Evolutionary conservation across 2,113 vertebrate genomes (phyloP), one percentile per base, ranked within the genome.

Genomic region (Scomber colias): DNA sequence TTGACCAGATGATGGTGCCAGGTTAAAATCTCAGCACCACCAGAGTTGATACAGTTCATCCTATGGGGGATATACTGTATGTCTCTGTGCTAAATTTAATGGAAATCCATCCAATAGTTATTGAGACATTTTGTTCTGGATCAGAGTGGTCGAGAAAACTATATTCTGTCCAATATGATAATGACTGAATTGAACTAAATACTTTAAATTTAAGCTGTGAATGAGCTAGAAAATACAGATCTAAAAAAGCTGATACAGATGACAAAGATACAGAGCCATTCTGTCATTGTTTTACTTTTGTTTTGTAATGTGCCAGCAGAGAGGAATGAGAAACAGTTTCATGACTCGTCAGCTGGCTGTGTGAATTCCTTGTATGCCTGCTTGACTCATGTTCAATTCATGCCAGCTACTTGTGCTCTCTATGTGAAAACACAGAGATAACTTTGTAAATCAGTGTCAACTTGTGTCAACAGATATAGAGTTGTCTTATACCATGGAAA

Each of bases 281-380:
- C 16, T 11, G 13, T 46, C 9, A 19, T 48, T 24, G 53, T 50
- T 54, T 27, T 49, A 35, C 53, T 40, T 48, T 4, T n/a, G 19
- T 45, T 70, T 65, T 21, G 53, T 48, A 24, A 71, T 30, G 56
- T 74, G 62, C 44, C 61, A 66, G 12, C 49, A 40, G 4, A 60
- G 61, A 60, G 61, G 12, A 59, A 44, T 16, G 16, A 30, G 21
- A 54, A 12, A 40, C 50, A 31, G 67, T 74, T 59, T 68, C 30
- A 64, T 67, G 60, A 60, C 72, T 85, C 16, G 19, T 68, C 54
- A 66, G 56, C 19, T 19, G 10, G 11, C n/a, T 73, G 16, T 59
- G 54, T 50, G n/a, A 69, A 64, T 51, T 35, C 50, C 19, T 53
- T 11, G 16, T n/a, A 14, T 69, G 16, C 65, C 27, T 1, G 3